phyloP scores from a whole-genome alignment of 1,140 invertebrate species.

The Pissodes strobi region DNA sequence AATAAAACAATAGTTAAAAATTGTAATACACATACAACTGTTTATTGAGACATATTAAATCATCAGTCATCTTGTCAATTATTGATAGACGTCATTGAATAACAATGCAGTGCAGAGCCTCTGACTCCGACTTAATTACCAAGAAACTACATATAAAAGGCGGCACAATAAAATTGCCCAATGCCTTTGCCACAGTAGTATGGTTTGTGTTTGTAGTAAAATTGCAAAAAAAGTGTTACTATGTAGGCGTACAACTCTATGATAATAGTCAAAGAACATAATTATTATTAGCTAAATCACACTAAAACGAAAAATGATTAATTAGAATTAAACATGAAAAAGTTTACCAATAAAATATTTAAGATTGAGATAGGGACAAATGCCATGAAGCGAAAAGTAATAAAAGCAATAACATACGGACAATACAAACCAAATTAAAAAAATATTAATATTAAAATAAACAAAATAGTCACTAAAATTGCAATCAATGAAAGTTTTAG shows the following conservation, averaged over 20 bases:
- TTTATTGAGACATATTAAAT: slow-evolving; percentile 69
- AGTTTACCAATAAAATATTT: slow-evolving; percentile 40
- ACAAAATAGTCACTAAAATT: slow-evolving; percentile 32
- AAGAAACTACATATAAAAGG: slow-evolving; percentile 34
- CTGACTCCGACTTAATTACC: slow-evolving; percentile 33
- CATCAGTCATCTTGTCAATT: slow-evolving; percentile 56
- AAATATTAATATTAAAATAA: slow-evolving; percentile 23
- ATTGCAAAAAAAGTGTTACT: slow-evolving; percentile 48
- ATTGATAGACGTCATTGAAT: slow-evolving; percentile 54
- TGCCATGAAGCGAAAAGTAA: neutral
- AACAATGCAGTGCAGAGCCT: slow-evolving; percentile 33
- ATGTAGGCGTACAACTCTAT: slow-evolving; percentile 56
- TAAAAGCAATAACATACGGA: slow-evolving; percentile 45
- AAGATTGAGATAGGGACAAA: slow-evolving; percentile 6
- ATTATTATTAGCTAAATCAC: slow-evolving; percentile 63
- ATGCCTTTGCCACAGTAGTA: slow-evolving; percentile 37
- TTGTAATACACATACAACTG: slow-evolving; percentile 71
- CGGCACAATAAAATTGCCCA: slow-evolving; percentile 3
- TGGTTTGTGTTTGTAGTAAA: slow-evolving; percentile 43
- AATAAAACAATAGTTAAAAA: slow-evolving; percentile 52
- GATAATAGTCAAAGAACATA: slow-evolving; percentile 51
- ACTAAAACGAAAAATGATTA: slow-evolving; percentile 59
- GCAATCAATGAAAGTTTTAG: slow-evolving; percentile 24
- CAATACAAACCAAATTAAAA: slow-evolving; percentile 29
- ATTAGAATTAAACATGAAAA: slow-evolving; percentile 41